phyloP scores from a whole-genome alignment of 2,888 invertebrate species.

The Temnothorax ravouxi region DNA sequence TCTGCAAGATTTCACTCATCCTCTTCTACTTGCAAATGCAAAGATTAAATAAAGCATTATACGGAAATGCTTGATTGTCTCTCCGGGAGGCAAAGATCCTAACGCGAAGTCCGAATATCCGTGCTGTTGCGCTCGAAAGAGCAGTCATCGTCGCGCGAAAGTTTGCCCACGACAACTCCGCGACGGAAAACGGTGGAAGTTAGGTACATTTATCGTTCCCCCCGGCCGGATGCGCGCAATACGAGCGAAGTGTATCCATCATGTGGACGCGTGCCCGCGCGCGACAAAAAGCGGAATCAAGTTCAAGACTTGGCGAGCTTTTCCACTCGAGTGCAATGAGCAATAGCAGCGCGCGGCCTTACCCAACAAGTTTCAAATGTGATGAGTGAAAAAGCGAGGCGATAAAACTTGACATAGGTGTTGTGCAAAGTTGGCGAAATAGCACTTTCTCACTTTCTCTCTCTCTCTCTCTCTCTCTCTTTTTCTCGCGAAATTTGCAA shows the following conservation, averaged over 20 bases:
- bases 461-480: neutral
- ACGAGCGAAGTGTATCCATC: constrained; percentile 41
- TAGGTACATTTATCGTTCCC: constrained; percentile 47
- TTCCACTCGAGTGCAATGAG: constrained; percentile 60
- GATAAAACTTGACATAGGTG: constrained; percentile 60
- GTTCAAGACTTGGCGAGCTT: constrained; percentile 50
- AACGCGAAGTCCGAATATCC: constrained; percentile 4
- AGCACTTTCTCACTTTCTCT: neutral
- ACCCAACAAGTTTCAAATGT: constrained; percentile 62
- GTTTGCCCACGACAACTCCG: constrained; percentile 43
- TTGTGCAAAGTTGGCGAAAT: constrained; percentile 58
- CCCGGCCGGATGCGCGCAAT: constrained; percentile 15
- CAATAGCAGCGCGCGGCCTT: constrained; percentile 46
- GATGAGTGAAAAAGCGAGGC: constrained; percentile 55
- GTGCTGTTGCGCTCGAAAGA: constrained; percentile 32
- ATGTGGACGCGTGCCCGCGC: constrained; percentile 28
- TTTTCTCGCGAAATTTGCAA: constrained; percentile 4
- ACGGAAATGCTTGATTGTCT: neutral
- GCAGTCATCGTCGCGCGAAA: constrained; percentile 29
- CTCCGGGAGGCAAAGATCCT: neutral
- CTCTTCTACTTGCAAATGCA: neutral
- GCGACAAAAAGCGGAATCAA: constrained; percentile 55
- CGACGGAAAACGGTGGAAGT: constrained; percentile 49
- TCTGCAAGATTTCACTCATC: neutral
- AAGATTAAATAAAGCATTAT: constrained; percentile 12